A percentile compares a stretch with the other conserved stretches of the same genome.
phyloP scores from a whole-genome alignment of 1,140 invertebrate species.

The Neocloeon triangulifer region DNA sequence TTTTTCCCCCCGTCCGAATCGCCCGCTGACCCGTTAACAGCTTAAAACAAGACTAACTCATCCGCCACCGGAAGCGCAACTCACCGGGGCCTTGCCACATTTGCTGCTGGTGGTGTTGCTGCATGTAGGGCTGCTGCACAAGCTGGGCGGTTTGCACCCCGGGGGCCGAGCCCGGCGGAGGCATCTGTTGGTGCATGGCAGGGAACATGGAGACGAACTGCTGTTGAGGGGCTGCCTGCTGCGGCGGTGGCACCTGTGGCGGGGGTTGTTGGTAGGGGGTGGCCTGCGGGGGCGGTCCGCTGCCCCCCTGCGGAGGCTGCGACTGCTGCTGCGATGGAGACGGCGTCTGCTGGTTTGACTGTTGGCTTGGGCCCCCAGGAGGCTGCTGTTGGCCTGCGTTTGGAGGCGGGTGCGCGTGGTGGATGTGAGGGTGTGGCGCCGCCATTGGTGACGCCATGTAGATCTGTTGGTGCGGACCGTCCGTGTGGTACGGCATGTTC shows the following conservation, averaged over 20 bases:
- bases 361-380: conserved; percentile 32
- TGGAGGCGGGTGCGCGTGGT: conserved; percentile 20
- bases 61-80: too few species aligned
- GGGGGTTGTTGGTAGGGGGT: conserved; percentile 11
- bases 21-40: too few species aligned
- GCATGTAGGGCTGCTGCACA: conserved; percentile 26
- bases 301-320: not conserved
- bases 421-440: conserved; percentile 18
- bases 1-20: too few species aligned
- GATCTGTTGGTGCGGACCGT: conserved; percentile 24
- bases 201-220: conserved; percentile 9
- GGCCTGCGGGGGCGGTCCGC: conserved; percentile 3
- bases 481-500: conserved; percentile 10
- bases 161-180: conserved; percentile 19
- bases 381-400: too few species aligned
- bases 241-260: conserved; percentile 19
- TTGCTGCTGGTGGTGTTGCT: conserved; percentile 24
- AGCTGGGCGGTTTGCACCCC: conserved; percentile 32
- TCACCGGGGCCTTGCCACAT: too few species aligned
- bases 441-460: conserved; percentile 24
- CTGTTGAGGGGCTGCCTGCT: conserved; percentile 21
- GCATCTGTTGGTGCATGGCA: conserved; percentile 22
- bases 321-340: conserved; percentile 4
- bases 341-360: conserved; percentile 28
- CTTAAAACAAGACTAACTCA: too few species aligned